These are phyloP conservation scores for Eupsittula cactorum DNA, from an alignment of 2,113 vertebrate genomes.

Conservation along the genomic window DNA sequence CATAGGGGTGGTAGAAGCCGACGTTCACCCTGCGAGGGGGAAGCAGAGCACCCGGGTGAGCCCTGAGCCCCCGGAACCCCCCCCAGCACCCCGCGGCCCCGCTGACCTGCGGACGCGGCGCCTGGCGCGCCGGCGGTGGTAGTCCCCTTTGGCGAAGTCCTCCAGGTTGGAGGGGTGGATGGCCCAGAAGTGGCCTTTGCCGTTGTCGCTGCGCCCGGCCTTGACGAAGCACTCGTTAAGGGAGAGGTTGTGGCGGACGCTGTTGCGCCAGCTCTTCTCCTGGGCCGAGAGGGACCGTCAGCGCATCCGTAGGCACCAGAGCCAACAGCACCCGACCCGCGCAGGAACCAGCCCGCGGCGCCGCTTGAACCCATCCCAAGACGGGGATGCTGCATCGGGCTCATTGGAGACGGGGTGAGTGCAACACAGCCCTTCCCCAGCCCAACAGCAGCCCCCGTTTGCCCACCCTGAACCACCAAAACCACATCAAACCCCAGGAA, in stretches of 20 bases:
- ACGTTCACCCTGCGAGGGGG: slow-evolving; percentile 57
- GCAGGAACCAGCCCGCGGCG: background rate
- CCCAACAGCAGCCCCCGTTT: background rate
- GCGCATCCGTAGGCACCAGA: background rate
- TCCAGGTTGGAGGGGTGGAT: slow-evolving; percentile 81
- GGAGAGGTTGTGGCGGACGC: slow-evolving; percentile 83
- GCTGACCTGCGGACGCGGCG: slow-evolving; percentile 74
- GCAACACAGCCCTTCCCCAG: background rate
- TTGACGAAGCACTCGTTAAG: slow-evolving; percentile 86
- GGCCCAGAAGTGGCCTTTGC: slow-evolving; percentile 86
- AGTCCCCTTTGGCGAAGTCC: slow-evolving; percentile 84
- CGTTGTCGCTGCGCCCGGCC: slow-evolving; percentile 82
- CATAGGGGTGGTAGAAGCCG: slow-evolving; percentile 39
- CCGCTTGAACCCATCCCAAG: accelerated
- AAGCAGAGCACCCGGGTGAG: background rate
- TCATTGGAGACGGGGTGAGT: accelerated
- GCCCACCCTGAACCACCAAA: accelerated
- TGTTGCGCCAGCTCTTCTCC: slow-evolving; percentile 89
- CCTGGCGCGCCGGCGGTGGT: slow-evolving; percentile 79
- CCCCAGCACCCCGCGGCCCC: background rate
- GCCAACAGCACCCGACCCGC: accelerated
- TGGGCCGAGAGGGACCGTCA: background rate
- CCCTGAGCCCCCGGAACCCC: background rate
- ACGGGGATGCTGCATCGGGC: background rate
- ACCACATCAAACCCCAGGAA: accelerated